A percentile compares a stretch with the other conserved stretches of the same genome.
Evolutionary conservation across 2,797 vertebrate genomes (phyloP).

Genomic region (Molossus molossus): DNA sequence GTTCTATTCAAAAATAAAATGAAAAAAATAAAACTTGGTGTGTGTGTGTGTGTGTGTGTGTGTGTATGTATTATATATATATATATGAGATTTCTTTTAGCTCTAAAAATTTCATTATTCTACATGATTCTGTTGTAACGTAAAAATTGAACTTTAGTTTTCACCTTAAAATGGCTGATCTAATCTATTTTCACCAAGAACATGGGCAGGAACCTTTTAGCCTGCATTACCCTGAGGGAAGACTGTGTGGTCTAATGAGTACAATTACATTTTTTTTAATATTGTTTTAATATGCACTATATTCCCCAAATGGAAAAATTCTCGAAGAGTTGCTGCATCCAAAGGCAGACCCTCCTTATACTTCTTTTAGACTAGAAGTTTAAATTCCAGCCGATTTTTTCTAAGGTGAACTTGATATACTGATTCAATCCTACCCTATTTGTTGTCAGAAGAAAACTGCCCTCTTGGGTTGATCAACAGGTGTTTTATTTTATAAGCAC

Average conservation of each 20-base stretch:
- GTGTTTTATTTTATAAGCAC: constrained; percentile 10
- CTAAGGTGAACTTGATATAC: background rate
- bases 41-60: background rate
- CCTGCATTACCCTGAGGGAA: background rate
- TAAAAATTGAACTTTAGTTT: background rate
- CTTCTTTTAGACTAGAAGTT: constrained; percentile 19
- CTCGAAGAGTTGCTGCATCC: background rate
- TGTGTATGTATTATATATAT: background rate
- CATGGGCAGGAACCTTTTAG: background rate
- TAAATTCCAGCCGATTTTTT: constrained; percentile 10
- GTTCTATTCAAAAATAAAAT: background rate
- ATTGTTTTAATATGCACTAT: background rate
- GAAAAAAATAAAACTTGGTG: background rate
- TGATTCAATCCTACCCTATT: background rate
- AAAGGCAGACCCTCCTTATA: background rate
- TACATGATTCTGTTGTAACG: background rate
- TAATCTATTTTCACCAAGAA: background rate
- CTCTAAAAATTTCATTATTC: background rate
- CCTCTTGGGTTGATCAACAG: background rate
- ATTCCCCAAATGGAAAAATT: background rate
- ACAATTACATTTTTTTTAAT: background rate
- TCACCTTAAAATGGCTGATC: background rate
- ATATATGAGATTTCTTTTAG: background rate
- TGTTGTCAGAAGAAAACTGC: background rate
- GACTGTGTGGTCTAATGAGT: background rate